Evolutionary conservation across 1,140 invertebrate genomes (phyloP), one percentile per base, ranked within the genome.

Genomic region (Nautilus pompilius): DNA sequence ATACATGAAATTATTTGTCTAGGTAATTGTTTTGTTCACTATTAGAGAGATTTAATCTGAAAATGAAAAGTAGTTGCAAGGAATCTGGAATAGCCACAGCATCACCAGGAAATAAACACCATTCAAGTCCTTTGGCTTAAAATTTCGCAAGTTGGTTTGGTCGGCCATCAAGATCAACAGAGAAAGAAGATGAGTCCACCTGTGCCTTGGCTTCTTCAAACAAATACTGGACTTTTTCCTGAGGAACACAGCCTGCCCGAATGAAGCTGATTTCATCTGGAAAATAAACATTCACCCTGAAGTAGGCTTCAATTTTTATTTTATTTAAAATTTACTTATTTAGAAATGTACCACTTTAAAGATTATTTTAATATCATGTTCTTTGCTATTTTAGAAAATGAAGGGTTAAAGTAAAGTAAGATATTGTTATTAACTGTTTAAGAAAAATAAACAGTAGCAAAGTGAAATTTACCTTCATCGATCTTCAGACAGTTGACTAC

Each of bases 201-300:
- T 74, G 65, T 30, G 59, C 53, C 54, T 72, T 74, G 36, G 69
- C 74, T 17, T 68, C 60, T 49, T 76, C 69, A 41, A 76, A 76
- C 45, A 69, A 58, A 3, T 46, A 57, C 53, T 76, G 72, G 5
- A 76, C 74, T 13, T 55, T 53, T 24, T 76, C 72, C 51, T 71
- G 57, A 15, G 74, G 74, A 5, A 69, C 68, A 60, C 74, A 76
- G 13, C 74, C 74, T 5, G 71, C 65, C 26, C 74, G 54, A 49
- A 76, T 74, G 57, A 72, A 76, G n/a, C 62, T 66, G 24, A 76
- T 76, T 17, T 68, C 62, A n/a, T 72, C 74, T 76, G 65, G 41
- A 63, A 66, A 53, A 24, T 2, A 53, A 53, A 22, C 20, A 49
- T 49, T 49, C 10, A n/a, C 26, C 8, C 26, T 22, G 1, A 49